Evolutionary conservation across 2,888 invertebrate genomes (phyloP), one percentile per base, ranked within the genome.

Genomic region (Cerceris rybyensis): DNA sequence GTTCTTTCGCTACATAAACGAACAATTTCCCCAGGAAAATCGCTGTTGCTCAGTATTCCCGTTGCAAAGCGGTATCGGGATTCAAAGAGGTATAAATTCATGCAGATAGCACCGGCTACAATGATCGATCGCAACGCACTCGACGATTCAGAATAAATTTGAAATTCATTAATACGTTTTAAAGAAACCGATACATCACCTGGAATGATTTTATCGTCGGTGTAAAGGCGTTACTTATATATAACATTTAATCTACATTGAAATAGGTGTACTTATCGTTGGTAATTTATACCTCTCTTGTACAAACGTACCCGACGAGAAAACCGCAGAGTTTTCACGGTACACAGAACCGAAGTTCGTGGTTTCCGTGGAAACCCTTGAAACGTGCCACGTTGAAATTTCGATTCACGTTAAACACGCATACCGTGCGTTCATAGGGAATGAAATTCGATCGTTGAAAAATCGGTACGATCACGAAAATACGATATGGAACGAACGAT

Each of bases 361-460:
- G 11, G 54, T 65, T 54, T 54, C 64, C 16, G 64, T 42, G 42
- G 52, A 13, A 39, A 41, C 7, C 39, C 11, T 41, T 28, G 61
- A 46, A 8, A 11, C 49, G 49, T 28, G 28, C 28, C 28, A 49
- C 46, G 11, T 11, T n/a, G 50, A 13, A 50, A 50, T 50, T 7
- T 11, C n/a, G n/a, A 50, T 50, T 50, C 50, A n/a, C n/a, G 50
- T 50, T 50, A 7, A 50, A 49, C 55, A 50, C 69, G 78, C 17
- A 75, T 77, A 50, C 70, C 70, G 76, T 76, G 76, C 76, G 61
- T 63, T 76, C 65, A 67, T 68, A 1, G 28, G 28, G 28, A 28
- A 28, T 28, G 28, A 28, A 28, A 28, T 28, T 28, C 28, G 28
- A 28, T 28, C 28, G 28, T 28, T 4, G 28, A 28, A 28, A 28